Percentiles rank a stretch among this genome's conserved stretches.
phyloP scores from a whole-genome alignment of 2,888 invertebrate species.

The Pseudococcus jackbeardsleyi region DNA sequence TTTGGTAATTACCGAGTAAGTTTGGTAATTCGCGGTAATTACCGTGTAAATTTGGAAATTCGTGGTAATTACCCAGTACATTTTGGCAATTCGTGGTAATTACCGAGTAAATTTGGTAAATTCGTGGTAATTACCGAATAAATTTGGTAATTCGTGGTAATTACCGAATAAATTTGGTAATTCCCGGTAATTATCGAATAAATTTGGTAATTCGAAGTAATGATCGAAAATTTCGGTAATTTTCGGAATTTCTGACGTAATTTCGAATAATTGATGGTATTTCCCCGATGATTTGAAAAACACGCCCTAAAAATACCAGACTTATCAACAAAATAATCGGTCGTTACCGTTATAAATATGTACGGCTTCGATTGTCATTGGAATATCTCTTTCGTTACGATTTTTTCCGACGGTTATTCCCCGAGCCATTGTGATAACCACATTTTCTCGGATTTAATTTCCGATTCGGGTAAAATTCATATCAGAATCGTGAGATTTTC shows the following conservation, averaged over 20 bases:
- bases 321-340: neutral
- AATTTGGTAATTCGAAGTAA: neutral
- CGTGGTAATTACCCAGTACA: too few species aligned
- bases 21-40: slow-evolving; percentile 1
- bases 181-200: neutral
- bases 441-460: neutral
- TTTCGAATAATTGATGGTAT: too few species aligned
- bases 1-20: neutral
- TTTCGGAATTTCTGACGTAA: too few species aligned
- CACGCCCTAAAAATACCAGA: neutral
- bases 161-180: neutral
- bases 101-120: too few species aligned
- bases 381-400: neutral
- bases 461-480: neutral
- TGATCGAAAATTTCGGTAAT: too few species aligned
- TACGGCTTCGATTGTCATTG: neutral
- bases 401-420: neutral
- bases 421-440: neutral
- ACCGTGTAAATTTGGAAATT: neutral
- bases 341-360: neutral
- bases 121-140: neutral
- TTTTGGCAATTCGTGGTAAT: too few species aligned
- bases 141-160: neutral
- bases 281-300: neutral
- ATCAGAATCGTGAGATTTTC: slow-evolving; percentile 7